Evolutionary conservation across 2,888 invertebrate species (phyloP), one percentile per base, ranked within the genome.

Genomic region (Melipona bicolor): DNA sequence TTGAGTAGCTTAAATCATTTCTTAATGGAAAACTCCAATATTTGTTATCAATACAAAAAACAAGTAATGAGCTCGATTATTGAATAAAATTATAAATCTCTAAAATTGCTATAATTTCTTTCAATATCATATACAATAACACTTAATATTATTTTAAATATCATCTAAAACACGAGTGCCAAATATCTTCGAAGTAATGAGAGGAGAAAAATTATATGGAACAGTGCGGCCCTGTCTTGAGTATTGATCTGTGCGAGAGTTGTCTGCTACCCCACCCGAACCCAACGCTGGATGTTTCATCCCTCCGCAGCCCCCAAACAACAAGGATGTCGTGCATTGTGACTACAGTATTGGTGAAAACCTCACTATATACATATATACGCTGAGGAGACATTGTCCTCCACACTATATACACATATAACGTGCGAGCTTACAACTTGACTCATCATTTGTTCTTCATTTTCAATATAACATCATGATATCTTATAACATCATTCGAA

Each of bases 211-310:
- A 74, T 73, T 70, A 69, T 79, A 67, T 71, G 77, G 84, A 77
- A 82, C 70, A 69, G 67, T 83, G 87, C 89, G 85, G 89, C 90
- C 90, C 89, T 90, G 88, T 81, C 88, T 85, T 82, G 85, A 90
- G 90, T 91, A 91, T 91, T 91, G 91, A 91, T 91, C 89, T 90
- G 86, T 81, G 85, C 81, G 89, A 87, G 87, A 90, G 89, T 90
- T 84, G 90, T 90, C 87, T 89, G 88, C 87, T 85, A 74, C 90
- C 87, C 88, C 91, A 81, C 87, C 81, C 85, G 62, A 71, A 77
- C 75, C 80, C 77, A 83, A 83, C 80, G 78, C 79, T 87, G 75
- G 85, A 87, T 81, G 83, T 79, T 87, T 86, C 88, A 87, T 87
- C 87, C 85, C 86, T 88, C 79, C 71, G 27, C 77, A 70, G 77